Evolutionary conservation across 2,113 vertebrate species (phyloP), one percentile per base, ranked within the genome.

Genomic region (Hippocampus mohnikei): DNA sequence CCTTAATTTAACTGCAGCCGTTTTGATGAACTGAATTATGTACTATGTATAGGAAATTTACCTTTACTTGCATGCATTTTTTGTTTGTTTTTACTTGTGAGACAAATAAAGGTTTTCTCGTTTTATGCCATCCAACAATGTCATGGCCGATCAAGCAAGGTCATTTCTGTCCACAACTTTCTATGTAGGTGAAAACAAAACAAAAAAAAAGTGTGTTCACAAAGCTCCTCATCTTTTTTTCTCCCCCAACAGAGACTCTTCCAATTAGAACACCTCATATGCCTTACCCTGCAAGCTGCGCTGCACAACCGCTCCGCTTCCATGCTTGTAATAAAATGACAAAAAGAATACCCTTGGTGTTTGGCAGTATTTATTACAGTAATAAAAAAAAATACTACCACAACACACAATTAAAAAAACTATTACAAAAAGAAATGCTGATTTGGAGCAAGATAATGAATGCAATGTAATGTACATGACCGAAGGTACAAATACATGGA

Each of bases 21-120:
- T 46, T 42, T 44, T 65, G 41, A 65, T 65, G n/a, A 25, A 46
- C 11, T 46, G 16, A 65, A 46, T 65, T 46, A 65, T 44, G n/a
- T 25, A 25, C 7, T 16, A 46, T 33, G 27, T 60, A 33, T 9
- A 33, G 7, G 27, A 20, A 60, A 29, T 60, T 33, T 29, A 16
- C 58, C 27, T 33, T 33, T 33, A 33, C 29, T 29, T 59, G 27
- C 25, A 18, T 8, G 5, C 33, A 6, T 37, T 37, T 37, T 33
- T 5, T 33, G 4, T 33, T 33, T 33, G 33, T 37, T 37, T 5
- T 37, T 33, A 29, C 29, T 29, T 29, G 29, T 29, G 29, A 29
- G 33, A 37, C 33, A 37, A 37, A 37, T 37, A 6, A 37, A 37
- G 33, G 33, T 37, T 37, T 37, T 37, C 33, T 37, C 5, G 1